Base-by-base conservation (phyloP, 2,797 vertebrate genomes). In the Tadarida brasiliensis region DNA sequence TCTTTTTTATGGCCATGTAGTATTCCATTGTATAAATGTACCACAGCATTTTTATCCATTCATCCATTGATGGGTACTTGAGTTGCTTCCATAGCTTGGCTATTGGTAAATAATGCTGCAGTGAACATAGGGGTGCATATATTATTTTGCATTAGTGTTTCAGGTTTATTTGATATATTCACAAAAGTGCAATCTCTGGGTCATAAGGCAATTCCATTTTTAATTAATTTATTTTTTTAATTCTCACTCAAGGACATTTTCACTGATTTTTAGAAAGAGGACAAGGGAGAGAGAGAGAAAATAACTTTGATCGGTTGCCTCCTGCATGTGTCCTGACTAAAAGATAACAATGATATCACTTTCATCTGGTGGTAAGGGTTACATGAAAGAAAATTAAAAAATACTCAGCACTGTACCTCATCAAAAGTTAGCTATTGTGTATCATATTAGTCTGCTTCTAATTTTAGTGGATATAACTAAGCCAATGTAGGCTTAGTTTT, bases 361-460 rank as follows among this genome's bases (percentile, higher is more conserved):
- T 85, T 91, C n/a, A 26, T 82, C 22, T 63, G 68, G 51, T 82
- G 63, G 22, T 80, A 51, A 90, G 28, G 44, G 73, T 44, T 90
- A 87, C 82, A 90, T 97, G 67, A 94, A 74, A 76, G 68, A 89
- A 93, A 80, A 78, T 12, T 68, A 35, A 87, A 47, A 74, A 94
- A 80, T 73, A 57, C 33, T 61, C 24, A 73, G 24, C 16, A 74
- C 3, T 56, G 56, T 92, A 90, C 51, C 19, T 87, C 11, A 30
- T 59, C 90, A 63, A 70, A 93, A 92, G 54, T 81, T 61, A 83
- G 12, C 70, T 93, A 26, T 85, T 82, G 20, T 92, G 17, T 85
- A 33, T 70, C 16, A 51, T 93, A 33, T 15, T 92, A 63, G 33
- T 83, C 89, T 89, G 49, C 47, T 83, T 73, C 24, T 77, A 30